Percentiles rank a stretch among this genome's conserved stretches.
Evolutionary conservation across 2,113 vertebrate genomes (phyloP).

Genomic region (Galeopterus variegatus): DNA sequence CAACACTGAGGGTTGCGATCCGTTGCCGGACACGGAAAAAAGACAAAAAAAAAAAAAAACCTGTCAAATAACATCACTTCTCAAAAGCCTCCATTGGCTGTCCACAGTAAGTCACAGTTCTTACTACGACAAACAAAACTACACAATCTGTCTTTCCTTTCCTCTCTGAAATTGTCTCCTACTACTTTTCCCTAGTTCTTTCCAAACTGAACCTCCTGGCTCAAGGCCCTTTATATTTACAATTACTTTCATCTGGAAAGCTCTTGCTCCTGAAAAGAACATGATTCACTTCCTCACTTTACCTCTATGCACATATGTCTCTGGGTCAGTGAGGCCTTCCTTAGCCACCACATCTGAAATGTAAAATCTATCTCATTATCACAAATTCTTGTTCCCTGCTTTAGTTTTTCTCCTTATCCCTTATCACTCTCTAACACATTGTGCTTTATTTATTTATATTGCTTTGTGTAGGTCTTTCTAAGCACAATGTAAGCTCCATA

Average conservation of each 20-base stretch:
- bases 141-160: neutral
- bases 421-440: neutral
- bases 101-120: slow-evolving; percentile 22
- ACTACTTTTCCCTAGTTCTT: neutral
- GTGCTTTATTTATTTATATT: neutral
- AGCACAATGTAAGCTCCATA: neutral
- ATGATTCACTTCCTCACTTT: neutral
- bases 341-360: neutral
- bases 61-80: neutral
- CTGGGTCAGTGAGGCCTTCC: neutral
- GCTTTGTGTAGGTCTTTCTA: slow-evolving; percentile 24
- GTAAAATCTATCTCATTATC: neutral
- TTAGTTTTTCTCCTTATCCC: neutral
- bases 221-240: neutral
- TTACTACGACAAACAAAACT: neutral
- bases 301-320: neutral
- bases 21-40: too few relatives aligned
- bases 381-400: neutral
- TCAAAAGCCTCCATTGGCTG: neutral
- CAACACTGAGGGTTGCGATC: too few relatives aligned
- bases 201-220: neutral
- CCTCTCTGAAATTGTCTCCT: neutral
- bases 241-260: slow-evolving; percentile 18
- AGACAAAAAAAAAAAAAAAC: too few relatives aligned
- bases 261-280: neutral